Conservation (phyloP, 2,113 vertebrate genomes). For the Astatoreochromis straeleni region DNA sequence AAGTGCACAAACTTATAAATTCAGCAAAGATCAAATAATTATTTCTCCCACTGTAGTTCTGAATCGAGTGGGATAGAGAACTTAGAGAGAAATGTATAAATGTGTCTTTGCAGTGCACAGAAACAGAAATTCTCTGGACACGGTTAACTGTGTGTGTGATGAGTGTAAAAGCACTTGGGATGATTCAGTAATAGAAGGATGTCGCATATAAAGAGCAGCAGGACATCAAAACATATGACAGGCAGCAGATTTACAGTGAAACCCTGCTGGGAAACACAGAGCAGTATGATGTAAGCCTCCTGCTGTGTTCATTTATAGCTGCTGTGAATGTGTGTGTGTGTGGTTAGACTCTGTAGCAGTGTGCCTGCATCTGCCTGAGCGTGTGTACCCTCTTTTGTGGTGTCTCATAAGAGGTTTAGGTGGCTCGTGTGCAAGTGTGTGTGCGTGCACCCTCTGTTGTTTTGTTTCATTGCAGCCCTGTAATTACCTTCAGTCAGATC, state of each 20-base stretch:
- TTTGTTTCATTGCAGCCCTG: conserved; percentile 38
- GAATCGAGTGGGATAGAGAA: neutral
- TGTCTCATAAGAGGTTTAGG: neutral
- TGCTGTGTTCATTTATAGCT: neutral
- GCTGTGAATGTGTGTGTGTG: neutral
- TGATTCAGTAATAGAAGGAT: neutral
- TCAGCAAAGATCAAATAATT: neutral
- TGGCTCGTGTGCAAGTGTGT: neutral
- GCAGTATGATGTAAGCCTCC: neutral
- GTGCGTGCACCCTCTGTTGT: conserved; percentile 9
- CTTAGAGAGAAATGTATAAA: neutral
- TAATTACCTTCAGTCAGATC: conserved; percentile 49
- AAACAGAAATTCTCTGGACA: neutral
- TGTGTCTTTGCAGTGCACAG: neutral
- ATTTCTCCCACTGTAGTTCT: neutral
- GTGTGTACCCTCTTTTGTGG: neutral
- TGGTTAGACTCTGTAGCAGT: neutral
- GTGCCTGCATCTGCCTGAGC: neutral
- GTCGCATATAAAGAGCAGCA: neutral
- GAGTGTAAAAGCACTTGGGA: neutral
- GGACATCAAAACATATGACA: neutral
- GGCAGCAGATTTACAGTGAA: conserved; percentile 3
- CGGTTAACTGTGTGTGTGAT: neutral
- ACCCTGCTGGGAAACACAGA: neutral
- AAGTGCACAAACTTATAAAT: neutral